These are phyloP conservation scores for Drosophila lutescens DNA, from an alignment of 2,888 invertebrate species.

Conservation along the genomic window DNA sequence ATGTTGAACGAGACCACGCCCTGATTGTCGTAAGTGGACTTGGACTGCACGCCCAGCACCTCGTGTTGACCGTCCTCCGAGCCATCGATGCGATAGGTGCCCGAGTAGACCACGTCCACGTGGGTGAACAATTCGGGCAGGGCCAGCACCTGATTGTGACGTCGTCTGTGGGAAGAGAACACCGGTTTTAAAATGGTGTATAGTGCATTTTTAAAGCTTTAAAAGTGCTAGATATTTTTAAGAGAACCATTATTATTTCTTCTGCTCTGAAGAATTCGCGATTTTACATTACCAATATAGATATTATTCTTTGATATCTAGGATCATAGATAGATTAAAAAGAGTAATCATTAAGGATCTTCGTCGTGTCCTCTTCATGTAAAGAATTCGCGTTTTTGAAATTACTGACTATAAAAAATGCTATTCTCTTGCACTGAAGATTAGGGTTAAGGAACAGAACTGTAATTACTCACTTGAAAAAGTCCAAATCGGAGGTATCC, in stretches of 20 bases:
- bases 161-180: conserved; percentile 46
- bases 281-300: too few relatives aligned
- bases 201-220: too few relatives aligned
- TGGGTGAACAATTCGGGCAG: conserved; percentile 92
- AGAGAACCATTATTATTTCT: too few relatives aligned
- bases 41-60: conserved; percentile 85
- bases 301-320: not conserved
- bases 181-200: not conserved
- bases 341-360: not conserved
- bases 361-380: not conserved
- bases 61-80: conserved; percentile 83
- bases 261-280: too few relatives aligned
- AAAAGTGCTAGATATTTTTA: too few relatives aligned
- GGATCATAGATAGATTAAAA: not conserved
- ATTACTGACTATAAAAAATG: too few relatives aligned
- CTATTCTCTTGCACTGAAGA: too few relatives aligned
- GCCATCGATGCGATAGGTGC: conserved; percentile 81
- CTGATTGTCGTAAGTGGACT: conserved; percentile 86
- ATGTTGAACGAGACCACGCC: conserved; percentile 88
- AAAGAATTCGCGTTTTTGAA: not conserved
- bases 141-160: conserved; percentile 87
- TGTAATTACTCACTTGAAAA: conserved; percentile 84
- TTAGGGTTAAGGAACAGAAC: too few relatives aligned
- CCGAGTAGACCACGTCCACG: conserved; percentile 87
- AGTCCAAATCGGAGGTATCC: conserved; percentile 85